These are phyloP conservation scores for Limulus polyphemus DNA, from an alignment of 2,888 invertebrate genomes.

Conservation along the genomic window DNA sequence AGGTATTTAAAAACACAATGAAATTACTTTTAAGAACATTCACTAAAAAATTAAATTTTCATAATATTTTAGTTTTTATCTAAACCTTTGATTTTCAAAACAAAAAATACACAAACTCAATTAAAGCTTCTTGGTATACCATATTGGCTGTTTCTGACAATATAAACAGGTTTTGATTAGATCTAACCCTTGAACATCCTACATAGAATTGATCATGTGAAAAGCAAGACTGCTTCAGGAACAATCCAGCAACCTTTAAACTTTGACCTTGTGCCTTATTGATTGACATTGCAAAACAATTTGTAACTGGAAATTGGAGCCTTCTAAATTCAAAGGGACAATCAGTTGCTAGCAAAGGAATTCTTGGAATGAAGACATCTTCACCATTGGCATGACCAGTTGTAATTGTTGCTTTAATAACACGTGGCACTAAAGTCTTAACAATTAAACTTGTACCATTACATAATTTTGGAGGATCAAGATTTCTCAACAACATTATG, in stretches of 20 bases:
- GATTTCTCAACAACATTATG: conserved; percentile 15
- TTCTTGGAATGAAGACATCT: too few species aligned
- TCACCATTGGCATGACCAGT: too few species aligned
- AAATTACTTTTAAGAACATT: too few species aligned
- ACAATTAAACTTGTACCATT: conserved; percentile 29
- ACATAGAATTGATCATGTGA: conserved; percentile 31
- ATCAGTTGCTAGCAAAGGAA: not conserved
- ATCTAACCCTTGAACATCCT: conserved; percentile 18
- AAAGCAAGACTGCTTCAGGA: conserved; percentile 25
- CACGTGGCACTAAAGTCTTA: conserved; percentile 19
- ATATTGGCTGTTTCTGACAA: conserved; percentile 1
- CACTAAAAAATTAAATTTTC: too few species aligned
- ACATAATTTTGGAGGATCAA: conserved; percentile 20
- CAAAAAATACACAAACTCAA: too few species aligned
- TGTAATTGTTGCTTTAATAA: conserved; percentile 24
- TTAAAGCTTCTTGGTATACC: not conserved
- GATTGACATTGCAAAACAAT: conserved; percentile 24
- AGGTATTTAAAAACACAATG: too few species aligned
- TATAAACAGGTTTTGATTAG: not conserved
- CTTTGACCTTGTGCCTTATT: conserved; percentile 26
- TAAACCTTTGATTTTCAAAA: too few species aligned
- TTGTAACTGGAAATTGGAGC: conserved; percentile 20
- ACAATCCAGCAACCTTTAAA: conserved; percentile 12
- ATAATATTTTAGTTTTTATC: too few species aligned
- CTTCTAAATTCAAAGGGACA: conserved; percentile 15